Evolutionary conservation across 2,113 vertebrate species (phyloP).

Genomic region (Micromys minutus): DNA sequence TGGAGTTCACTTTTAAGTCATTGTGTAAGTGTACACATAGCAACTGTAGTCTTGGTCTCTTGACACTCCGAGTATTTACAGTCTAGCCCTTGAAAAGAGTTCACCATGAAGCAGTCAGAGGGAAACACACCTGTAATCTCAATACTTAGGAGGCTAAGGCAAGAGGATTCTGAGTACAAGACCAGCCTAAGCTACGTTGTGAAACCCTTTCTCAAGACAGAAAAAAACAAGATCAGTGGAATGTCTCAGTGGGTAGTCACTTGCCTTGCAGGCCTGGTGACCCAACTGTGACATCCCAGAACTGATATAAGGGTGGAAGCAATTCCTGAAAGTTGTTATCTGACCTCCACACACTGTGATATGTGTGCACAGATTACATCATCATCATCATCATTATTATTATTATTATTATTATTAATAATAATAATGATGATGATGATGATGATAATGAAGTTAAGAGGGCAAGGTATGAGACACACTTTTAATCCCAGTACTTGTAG

Average conservation of each 20-base stretch:
- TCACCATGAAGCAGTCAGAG: fast-evolving
- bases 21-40: background rate
- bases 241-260: background rate
- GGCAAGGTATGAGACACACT: no score
- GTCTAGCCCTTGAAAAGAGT: background rate
- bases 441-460: no score
- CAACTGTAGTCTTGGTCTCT: background rate
- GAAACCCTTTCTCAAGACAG: background rate
- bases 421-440: no score
- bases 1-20: background rate
- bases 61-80: background rate
- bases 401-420: no score
- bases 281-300: background rate
- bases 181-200: background rate
- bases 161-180: background rate
- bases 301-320: background rate
- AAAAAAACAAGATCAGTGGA: background rate
- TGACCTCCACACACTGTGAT: background rate
- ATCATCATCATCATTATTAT: background rate
- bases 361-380: background rate
- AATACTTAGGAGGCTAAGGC: background rate
- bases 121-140: background rate
- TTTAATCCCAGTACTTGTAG: background rate
- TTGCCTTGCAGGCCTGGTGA: background rate
- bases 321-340: background rate